These are phyloP conservation scores for Nemopilema nomurai DNA, from an alignment of 30 jellyfish, hydroid and myxozoan genomes.

Conservation along the genomic window DNA sequence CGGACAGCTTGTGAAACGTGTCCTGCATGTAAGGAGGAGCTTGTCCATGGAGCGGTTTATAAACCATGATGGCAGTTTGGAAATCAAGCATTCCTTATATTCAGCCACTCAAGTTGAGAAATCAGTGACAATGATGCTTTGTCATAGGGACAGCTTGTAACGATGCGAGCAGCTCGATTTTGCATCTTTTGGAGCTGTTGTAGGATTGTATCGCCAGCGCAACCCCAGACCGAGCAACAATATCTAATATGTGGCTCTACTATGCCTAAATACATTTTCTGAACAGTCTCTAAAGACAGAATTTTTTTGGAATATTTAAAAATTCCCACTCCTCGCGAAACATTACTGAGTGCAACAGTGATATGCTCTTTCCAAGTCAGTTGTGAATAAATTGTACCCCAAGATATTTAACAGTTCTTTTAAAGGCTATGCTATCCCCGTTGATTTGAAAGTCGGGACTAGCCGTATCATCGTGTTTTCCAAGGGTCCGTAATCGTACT, in stretches of 20 bases:
- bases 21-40: constrained; percentile 44
- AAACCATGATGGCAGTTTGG: constrained; percentile 35
- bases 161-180: constrained; percentile 24
- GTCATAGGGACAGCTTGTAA: not conserved
- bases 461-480: not conserved
- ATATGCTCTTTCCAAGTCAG: constrained; percentile 27
- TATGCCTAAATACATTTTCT: constrained; percentile 1
- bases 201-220: constrained; percentile 18
- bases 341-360: constrained; percentile 8
- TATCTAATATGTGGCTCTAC: constrained; percentile 14
- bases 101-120: constrained; percentile 3
- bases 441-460: constrained; percentile 1
- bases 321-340: constrained; percentile 28
- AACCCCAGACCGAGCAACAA: constrained; percentile 31
- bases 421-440: not conserved
- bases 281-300: not conserved
- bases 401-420: not conserved
- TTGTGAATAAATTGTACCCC: constrained; percentile 18
- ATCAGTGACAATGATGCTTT: not conserved
- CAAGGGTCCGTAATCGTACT: not conserved
- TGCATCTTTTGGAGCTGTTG: constrained; percentile 2
- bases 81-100: constrained; percentile 16
- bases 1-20: constrained; percentile 44
- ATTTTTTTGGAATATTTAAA: constrained; percentile 6
- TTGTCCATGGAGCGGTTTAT: constrained; percentile 29